Percentiles rank a stretch among this genome's conserved stretches.
These are phyloP conservation scores for Bergia puertoricense DNA, from an alignment of 92 coral and sea anemone species.

Conservation along the genomic window DNA sequence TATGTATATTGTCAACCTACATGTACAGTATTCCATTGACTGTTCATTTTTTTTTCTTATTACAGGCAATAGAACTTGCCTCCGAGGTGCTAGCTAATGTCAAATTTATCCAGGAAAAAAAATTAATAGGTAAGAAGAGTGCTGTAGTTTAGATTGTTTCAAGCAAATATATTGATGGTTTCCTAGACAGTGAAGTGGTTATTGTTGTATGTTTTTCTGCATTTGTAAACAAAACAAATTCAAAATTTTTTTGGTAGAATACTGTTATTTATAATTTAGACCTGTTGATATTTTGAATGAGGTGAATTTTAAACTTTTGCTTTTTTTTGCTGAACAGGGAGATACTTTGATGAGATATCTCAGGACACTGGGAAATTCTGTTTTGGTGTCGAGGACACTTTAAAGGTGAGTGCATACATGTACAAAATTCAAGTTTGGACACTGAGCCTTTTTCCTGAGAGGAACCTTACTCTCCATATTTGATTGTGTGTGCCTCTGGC, in stretches of 20 bases:
- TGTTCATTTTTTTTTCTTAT: neutral
- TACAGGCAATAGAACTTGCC: constrained; percentile 94
- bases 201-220: no score
- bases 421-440: neutral
- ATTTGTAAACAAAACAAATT: neutral
- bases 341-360: constrained; percentile 98
- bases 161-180: neutral
- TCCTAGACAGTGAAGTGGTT: no score
- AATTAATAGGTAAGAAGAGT: constrained; percentile 81
- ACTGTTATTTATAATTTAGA: neutral
- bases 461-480: no score
- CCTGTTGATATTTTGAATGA: neutral
- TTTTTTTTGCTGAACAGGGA: constrained; percentile 55
- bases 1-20: neutral
- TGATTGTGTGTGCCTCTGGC: no score
- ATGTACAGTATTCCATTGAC: neutral
- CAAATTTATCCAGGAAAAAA: constrained; percentile 98
- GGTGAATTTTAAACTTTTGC: neutral
- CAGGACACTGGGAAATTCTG: constrained; percentile 99
- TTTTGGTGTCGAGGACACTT: constrained; percentile 97
- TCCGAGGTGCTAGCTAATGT: constrained; percentile 98
- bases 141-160: no score
- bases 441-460: neutral
- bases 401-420: constrained; percentile 62
- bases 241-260: no score